Conservation (phyloP, 2,113 vertebrate genomes). For the Empidonax traillii region DNA sequence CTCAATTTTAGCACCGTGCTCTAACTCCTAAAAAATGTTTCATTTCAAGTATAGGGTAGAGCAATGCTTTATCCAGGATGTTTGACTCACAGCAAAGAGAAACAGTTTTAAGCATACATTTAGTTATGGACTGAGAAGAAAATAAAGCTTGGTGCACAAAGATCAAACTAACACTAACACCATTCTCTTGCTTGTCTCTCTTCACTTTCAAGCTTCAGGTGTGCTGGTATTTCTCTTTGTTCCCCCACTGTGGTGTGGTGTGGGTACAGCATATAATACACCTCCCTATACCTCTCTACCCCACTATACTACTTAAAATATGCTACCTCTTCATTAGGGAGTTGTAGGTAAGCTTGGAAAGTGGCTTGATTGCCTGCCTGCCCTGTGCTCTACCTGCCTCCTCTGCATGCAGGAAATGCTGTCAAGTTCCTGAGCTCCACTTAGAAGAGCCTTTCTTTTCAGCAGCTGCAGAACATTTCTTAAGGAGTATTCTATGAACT, state of each 20-base stretch:
- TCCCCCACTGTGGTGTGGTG: background rate
- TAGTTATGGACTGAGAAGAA: background rate
- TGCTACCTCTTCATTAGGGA: background rate
- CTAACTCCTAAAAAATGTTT: background rate
- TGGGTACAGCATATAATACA: background rate
- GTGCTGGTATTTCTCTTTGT: background rate
- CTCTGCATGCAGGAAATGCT: background rate
- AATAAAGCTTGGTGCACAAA: background rate
- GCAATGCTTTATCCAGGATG: background rate
- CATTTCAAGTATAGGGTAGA: background rate
- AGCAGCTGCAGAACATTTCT: background rate
- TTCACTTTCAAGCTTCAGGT: background rate
- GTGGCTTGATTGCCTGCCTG: background rate
- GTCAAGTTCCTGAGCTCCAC: background rate
- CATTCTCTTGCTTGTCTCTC: background rate
- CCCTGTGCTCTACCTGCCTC: background rate
- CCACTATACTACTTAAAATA: too few species aligned
- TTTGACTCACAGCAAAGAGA: background rate
- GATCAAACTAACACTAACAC: background rate
- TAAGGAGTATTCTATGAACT: background rate
- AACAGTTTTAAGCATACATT: background rate
- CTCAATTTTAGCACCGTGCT: background rate
- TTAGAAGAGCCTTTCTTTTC: background rate
- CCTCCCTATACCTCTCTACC: background rate
- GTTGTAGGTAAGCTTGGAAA: background rate